A percentile compares a stretch with the other conserved stretches of the same genome.
These are phyloP conservation scores for Ochlodes sylvanus DNA, from an alignment of 2,888 invertebrate species.

Conservation along the genomic window DNA sequence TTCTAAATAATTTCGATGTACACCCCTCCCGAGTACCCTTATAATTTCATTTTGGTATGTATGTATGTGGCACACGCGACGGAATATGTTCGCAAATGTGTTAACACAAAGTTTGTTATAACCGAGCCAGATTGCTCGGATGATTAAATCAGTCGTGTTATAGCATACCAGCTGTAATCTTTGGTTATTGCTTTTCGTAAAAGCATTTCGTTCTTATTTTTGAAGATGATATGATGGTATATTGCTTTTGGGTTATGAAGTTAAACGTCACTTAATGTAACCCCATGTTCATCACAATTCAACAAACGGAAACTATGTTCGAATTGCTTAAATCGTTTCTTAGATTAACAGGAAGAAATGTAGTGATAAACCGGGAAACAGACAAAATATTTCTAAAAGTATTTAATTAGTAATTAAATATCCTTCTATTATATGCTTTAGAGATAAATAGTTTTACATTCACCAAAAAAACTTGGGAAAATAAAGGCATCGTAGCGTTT, in stretches of 20 bases:
- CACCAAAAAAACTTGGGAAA: background rate
- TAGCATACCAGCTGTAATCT: background rate
- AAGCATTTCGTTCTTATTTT: no score
- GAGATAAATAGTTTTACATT: background rate
- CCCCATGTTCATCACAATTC: no score
- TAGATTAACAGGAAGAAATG: no score
- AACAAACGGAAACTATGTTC: no score
- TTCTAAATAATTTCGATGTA: slow-evolving; percentile 33
- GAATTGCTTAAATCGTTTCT: no score
- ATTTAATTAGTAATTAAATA: no score
- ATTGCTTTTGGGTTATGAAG: no score
- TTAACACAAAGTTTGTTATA: slow-evolving; percentile 35
- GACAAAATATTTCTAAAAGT: no score
- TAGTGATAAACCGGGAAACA: no score
- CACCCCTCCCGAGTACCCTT: slow-evolving; percentile 20
- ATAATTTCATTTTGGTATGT: slow-evolving; percentile 31
- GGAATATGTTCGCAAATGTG: slow-evolving; percentile 31
- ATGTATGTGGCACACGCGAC: slow-evolving; percentile 11
- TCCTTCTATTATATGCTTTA: no score
- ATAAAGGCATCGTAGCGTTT: background rate
- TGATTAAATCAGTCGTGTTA: slow-evolving; percentile 4
- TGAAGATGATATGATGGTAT: no score
- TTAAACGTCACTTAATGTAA: no score
- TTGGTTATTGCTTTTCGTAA: background rate
- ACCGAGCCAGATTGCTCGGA: slow-evolving; percentile 15